A percentile compares a stretch with the other conserved stretches of the same genome.
These are phyloP conservation scores for honey bee (Apis mellifera) DNA, from an alignment of 1,140 invertebrate species.

Conservation along the genomic window DNA sequence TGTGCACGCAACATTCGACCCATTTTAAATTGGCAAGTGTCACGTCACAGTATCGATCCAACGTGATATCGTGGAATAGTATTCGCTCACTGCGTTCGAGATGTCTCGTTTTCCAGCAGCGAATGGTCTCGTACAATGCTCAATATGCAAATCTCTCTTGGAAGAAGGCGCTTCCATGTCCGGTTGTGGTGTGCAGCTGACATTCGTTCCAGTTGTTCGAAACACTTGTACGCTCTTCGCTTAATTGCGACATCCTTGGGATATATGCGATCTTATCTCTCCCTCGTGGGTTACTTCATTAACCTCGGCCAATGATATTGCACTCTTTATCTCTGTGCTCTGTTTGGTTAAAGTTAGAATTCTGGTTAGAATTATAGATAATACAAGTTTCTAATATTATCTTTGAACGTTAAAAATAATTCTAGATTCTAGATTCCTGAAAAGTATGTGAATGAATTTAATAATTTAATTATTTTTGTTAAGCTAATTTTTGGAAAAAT, in stretches of 20 bases:
- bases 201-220: background rate
- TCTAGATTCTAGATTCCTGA: too few species aligned
- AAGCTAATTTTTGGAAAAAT: too few species aligned
- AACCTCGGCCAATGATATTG: background rate
- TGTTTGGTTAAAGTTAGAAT: too few species aligned
- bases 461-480: too few species aligned
- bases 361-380: too few species aligned
- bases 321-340: background rate
- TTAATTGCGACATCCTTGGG: conserved; percentile 15
- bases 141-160: conserved; percentile 26
- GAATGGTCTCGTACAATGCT: conserved; percentile 1
- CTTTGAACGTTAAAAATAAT: too few species aligned
- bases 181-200: background rate
- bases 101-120: conserved; percentile 7
- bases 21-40: background rate
- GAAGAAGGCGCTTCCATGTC: background rate
- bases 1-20: background rate
- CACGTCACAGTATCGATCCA: background rate
- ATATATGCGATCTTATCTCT: conserved; percentile 6
- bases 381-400: too few species aligned
- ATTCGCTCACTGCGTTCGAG: background rate
- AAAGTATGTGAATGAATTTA: too few species aligned
- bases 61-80: background rate
- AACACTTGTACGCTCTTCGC: background rate
- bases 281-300: conserved; percentile 11